A percentile compares a stretch with the other conserved stretches of the same genome.
Conservation (phyloP, 2,888 invertebrate species). For the Palloptera scutellata region DNA sequence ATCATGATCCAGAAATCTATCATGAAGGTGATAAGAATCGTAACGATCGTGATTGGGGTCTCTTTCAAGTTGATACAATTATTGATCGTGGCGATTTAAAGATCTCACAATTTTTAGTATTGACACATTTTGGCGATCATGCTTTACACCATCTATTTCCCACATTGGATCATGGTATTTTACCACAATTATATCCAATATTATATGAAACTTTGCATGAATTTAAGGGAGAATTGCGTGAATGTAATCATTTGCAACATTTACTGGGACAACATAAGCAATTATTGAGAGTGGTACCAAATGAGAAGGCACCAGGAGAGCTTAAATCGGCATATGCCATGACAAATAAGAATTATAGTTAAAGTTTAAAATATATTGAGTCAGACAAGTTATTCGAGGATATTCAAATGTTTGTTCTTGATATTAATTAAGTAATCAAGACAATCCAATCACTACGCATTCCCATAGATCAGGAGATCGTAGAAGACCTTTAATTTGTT, state of each 20-base stretch:
- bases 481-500: no score
- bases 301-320: slow-evolving; percentile 55
- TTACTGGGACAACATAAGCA: slow-evolving; percentile 74
- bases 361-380: no score
- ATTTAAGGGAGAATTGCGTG: slow-evolving; percentile 59
- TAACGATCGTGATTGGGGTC: slow-evolving; percentile 75
- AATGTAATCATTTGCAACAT: slow-evolving; percentile 69
- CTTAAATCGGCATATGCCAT: slow-evolving; percentile 33
- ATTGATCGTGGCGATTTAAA: slow-evolving; percentile 76
- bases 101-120: slow-evolving; percentile 71
- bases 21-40: slow-evolving; percentile 77
- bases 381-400: no score
- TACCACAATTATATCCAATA: slow-evolving; percentile 72
- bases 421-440: no score
- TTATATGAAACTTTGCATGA: slow-evolving; percentile 60
- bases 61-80: slow-evolving; percentile 78
- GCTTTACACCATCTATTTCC: slow-evolving; percentile 83
- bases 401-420: no score
- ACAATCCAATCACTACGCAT: no score
- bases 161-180: slow-evolving; percentile 77
- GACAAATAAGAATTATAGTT: slow-evolving; percentile 5
- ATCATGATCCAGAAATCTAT: slow-evolving; percentile 81
- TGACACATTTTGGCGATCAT: slow-evolving; percentile 82
- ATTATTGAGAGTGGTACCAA: slow-evolving; percentile 65
- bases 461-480: no score